Conservation (phyloP, 2,113 vertebrate genomes). For the Podilymbus podiceps region DNA sequence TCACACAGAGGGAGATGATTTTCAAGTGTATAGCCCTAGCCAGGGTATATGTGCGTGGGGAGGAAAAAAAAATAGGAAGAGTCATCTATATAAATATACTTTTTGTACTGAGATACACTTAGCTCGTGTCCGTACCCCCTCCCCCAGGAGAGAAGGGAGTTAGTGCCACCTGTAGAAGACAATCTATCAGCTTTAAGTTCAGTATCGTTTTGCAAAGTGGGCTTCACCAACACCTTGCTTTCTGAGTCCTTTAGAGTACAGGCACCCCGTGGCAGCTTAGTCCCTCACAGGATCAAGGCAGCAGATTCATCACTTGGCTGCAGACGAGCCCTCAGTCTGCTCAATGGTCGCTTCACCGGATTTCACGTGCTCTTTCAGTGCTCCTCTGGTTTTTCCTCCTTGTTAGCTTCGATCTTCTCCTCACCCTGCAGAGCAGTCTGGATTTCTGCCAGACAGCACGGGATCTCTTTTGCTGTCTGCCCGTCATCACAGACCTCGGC, state of each 20-base stretch:
- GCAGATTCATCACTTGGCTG: background rate
- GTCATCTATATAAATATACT: background rate
- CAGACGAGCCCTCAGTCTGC: background rate
- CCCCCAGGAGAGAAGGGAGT: too few species aligned
- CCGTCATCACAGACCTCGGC: background rate
- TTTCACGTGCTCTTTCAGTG: background rate
- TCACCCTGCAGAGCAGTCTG: background rate
- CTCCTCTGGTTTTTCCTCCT: background rate
- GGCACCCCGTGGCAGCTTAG: background rate
- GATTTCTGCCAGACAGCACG: background rate
- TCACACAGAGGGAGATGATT: background rate
- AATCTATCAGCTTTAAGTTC: background rate
- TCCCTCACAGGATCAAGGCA: background rate
- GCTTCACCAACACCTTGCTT: background rate
- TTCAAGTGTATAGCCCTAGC: background rate
- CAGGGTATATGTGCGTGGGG: too few species aligned
- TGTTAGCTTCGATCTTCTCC: background rate
- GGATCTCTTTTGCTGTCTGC: background rate
- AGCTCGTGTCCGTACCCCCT: background rate
- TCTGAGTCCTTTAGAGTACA: background rate
- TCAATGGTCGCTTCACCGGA: rapidly evolving
- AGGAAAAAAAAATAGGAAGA: too few species aligned
- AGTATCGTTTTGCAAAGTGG: background rate
- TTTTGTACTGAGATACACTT: background rate
- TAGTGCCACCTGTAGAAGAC: background rate